Evolutionary conservation across 2,797 vertebrate species (phyloP).

Genomic region (Nyctalus aviator): DNA sequence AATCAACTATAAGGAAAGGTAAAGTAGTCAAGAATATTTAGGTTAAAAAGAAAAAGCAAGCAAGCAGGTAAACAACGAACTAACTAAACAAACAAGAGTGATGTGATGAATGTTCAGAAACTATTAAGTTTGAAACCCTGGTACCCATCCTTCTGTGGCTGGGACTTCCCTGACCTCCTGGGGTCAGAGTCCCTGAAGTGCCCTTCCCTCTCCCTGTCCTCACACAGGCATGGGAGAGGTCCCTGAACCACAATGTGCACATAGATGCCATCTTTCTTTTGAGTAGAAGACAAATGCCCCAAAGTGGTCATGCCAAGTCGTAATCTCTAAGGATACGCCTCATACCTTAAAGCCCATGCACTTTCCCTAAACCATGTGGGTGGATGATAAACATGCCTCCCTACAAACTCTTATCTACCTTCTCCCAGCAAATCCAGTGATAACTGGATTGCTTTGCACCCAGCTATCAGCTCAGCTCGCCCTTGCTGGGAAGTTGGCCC

Average conservation of each 20-base stretch:
- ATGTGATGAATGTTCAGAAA: background rate
- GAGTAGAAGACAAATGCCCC: background rate
- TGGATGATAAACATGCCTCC: background rate
- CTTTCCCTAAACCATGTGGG: background rate
- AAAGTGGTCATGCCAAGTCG: accelerated
- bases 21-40: background rate
- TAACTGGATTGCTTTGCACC: background rate
- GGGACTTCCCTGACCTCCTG: background rate
- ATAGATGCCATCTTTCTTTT: background rate
- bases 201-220: background rate
- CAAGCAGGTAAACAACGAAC: background rate
- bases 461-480: background rate
- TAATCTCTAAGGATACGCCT: background rate
- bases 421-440: background rate
- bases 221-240: accelerated
- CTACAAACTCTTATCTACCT: background rate
- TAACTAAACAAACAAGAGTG: background rate
- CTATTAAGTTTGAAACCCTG: background rate
- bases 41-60: background rate
- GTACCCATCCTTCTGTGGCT: background rate
- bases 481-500: background rate
- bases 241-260: background rate
- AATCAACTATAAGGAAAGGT: background rate
- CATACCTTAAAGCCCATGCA: background rate
- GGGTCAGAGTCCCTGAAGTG: background rate